Evolutionary conservation across 2,888 invertebrate genomes (phyloP), one percentile per base, ranked within the genome.

Genomic region (Morpho achilles): DNA sequence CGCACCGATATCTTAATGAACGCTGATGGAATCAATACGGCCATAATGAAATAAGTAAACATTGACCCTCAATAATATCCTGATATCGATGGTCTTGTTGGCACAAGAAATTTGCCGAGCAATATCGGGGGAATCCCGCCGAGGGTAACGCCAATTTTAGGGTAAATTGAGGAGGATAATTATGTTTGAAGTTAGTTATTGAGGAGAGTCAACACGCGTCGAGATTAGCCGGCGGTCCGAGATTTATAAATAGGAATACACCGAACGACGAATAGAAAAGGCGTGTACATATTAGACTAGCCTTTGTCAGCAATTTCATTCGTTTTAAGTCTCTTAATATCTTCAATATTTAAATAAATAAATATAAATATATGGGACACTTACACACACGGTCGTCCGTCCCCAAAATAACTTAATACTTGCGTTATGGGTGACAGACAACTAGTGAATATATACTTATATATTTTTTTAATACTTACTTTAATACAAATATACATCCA

Each of bases 151-250:
- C 79, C 86, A 86, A 85, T 84, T 87, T 86, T 81, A 77, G 86
- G 84, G 87, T 82, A 87, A 87, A 87, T 87, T 84, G 84, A 82
- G 79, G 79, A 78, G 80, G 85, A 88, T 90, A 90, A 90, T 90
- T 89, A 90, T 90, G 87, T 90, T 90, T 89, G 88, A 83, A 87
- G 88, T 87, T 84, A 87, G 87, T 87, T 87, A 90, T 88, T 84
- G 81, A 78, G 76, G 68, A 80, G 82, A 84, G 86, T 86, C 85
- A 88, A 89, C 84, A 89, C 70, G 75, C 71, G 77, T 73, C 68
- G 70, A 74, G 82, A 82, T 84, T 82, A 82, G 78, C 72, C 71
- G 32, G 32, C 32, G 68, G 58, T 58, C 61, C 56, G 56, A 46
- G 55, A 44, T n/a, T 39, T 23, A 44, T 55, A 56, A 55, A 53